Percentiles rank a stretch among this genome's conserved stretches.
Conservation (phyloP, 2,113 vertebrate species). For the Anoplopoma fimbria region DNA sequence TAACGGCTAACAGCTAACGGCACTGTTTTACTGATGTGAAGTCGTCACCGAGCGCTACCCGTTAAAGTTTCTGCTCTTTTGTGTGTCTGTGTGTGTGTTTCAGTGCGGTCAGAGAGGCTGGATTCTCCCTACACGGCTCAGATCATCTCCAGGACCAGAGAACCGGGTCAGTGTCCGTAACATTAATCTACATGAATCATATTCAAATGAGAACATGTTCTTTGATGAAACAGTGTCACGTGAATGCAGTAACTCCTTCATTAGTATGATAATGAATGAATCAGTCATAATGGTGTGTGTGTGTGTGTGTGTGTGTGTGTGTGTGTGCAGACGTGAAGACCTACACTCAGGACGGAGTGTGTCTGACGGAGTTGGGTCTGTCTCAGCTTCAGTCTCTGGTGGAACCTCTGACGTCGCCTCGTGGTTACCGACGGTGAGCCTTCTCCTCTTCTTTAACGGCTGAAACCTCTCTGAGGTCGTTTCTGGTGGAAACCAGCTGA, state of each 20-base stretch:
- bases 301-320: constrained; percentile 46
- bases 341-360: constrained; percentile 97
- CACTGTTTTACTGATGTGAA: background rate
- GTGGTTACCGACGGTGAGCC: constrained; percentile 85
- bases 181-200: no score
- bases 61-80: background rate
- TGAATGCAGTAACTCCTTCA: no score
- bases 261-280: no score
- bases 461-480: no score
- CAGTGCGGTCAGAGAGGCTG: constrained; percentile 59
- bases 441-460: no score
- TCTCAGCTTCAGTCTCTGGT: constrained; percentile 94
- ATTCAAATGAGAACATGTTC: no score
- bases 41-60: background rate
- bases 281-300: background rate
- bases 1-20: background rate
- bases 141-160: constrained; percentile 69
- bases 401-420: constrained; percentile 85
- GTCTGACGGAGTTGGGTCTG: constrained; percentile 94
- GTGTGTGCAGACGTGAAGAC: constrained; percentile 90
- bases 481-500: no score
- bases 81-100: constrained; percentile 17
- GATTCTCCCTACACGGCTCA: constrained; percentile 69
- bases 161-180: constrained; percentile 58
- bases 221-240: no score